A percentile compares a stretch with the other conserved stretches of the same genome.
phyloP scores from a whole-genome alignment of 2,113 vertebrate genomes.

The Crypturellus undulatus region DNA sequence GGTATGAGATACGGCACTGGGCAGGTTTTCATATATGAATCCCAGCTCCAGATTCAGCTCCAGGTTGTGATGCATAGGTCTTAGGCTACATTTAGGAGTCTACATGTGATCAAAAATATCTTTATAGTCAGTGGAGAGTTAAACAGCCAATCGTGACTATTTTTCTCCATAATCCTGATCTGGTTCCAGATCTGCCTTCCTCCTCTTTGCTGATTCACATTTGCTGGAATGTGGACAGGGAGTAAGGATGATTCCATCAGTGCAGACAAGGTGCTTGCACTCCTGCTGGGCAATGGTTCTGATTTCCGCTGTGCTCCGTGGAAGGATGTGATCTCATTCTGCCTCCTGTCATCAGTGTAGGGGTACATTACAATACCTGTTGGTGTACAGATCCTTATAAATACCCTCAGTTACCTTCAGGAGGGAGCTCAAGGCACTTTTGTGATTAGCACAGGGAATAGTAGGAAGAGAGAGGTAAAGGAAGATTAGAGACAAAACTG shows the following conservation, averaged over 20 bases:
- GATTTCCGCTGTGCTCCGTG: background rate
- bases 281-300: background rate
- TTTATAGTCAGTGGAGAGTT: too few species aligned
- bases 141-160: background rate
- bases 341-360: background rate
- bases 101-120: too few species aligned
- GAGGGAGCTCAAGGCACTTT: background rate
- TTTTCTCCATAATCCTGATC: background rate
- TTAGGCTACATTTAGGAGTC: too few species aligned
- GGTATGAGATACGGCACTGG: too few species aligned
- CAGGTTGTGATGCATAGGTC: too few species aligned
- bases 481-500: background rate
- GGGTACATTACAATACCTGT: background rate
- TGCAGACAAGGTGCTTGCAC: background rate
- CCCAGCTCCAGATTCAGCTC: too few species aligned
- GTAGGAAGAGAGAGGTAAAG: background rate
- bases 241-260: background rate
- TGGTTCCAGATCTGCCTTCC: background rate
- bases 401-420: background rate
- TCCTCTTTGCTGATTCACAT: background rate
- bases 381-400: background rate
- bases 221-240: background rate
- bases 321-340: background rate
- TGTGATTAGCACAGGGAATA: background rate
- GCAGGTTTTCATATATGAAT: too few species aligned